Base-by-base conservation (phyloP, 2,888 invertebrate genomes). In the Platycnemis pennipes region DNA sequence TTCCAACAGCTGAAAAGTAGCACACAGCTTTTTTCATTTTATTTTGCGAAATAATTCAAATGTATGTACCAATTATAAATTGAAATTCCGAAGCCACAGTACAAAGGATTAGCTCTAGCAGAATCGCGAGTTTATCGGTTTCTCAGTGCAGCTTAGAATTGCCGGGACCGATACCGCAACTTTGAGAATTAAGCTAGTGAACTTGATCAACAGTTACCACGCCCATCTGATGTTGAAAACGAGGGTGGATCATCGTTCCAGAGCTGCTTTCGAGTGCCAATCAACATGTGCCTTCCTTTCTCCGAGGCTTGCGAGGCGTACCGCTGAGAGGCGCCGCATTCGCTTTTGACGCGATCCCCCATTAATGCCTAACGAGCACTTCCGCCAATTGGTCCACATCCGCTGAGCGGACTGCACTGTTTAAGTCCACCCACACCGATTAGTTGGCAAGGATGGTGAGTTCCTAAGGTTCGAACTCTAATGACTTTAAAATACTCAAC, bases 341-440 rank as follows among this genome's bases (percentile, higher is more conserved):
- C 63, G 63, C 63, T 26, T 63, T 63, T 63, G 63, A 63, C 63
- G 63, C n/a, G 63, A 63, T n/a, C 26, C 3, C n/a, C 63, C 63
- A 26, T 63, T 63, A 63, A 63, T 63, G 63, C 77, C 77, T 77
- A 77, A 77, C 37, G 77, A 77, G 77, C 77, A 77, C 77, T 77
- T 77, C 77, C 77, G 77, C 77, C 77, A 77, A 77, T 77, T 77
- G 77, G 77, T 31, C 37, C 77, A 16, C 77, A 77, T 77, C 77
- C 77, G 77, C 63, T 63, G 63, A 63, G 26, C 22, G 63, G 63
- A 63, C 19, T 53, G 16, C 63, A 63, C 19, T 26, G 63, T 63
- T 26, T 2, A 22, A 26, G 26, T 63, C n/a, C 63, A 22, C 63
- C 1, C n/a, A 8, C 26, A 22, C 63, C 56, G 7, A 63, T 63